Evolutionary conservation across 2,797 vertebrate species (phyloP), one percentile per base, ranked within the genome.

Genomic region (Chromis chromis): DNA sequence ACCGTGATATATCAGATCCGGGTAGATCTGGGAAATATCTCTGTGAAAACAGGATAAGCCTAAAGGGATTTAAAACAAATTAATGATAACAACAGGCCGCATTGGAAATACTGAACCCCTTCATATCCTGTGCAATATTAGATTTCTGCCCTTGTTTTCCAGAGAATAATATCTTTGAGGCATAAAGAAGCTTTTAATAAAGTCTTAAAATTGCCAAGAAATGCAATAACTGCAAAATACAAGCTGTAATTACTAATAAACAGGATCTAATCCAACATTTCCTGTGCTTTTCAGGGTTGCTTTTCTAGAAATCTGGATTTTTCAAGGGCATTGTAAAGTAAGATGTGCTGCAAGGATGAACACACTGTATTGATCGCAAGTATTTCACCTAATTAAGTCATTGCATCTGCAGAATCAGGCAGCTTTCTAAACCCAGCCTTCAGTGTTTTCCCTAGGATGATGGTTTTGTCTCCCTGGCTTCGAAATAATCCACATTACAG

Each of bases 121-220:
- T 91, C 89, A 91, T 90, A 85, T 93, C 92, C 88, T 88, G 89
- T 62, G 53, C 64, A 69, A 84, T 89, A 91, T 91, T 89, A 80
- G 69, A 86, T 85, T 81, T 84, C 56, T 78, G 52, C 46, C 58
- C 76, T 91, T 83, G 53, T 85, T 90, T 36, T 56, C 62, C 31
- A 58, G 59, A 68, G 55, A 75, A 66, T 69, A 81, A 86, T 75
- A 70, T 76, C 58, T 76, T 72, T 57, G 64, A 85, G 80, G 75
- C 67, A 72, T 65, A 57, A 85, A 79, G 46, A 28, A 81, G 70
- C 70, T 87, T 90, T 89, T 88, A 84, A 91, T 91, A 81, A 89
- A 83, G 79, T 60, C 53, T 39, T 31, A 70, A 10, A 57, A 33
- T 40, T 3, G 19, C 61, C 54, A 57, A 75, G 46, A 76, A 81